A percentile compares a stretch with the other conserved stretches of the same genome.
Evolutionary conservation across 2,113 vertebrate species (phyloP).

Genomic region (Deroptyus accipitrinus): DNA sequence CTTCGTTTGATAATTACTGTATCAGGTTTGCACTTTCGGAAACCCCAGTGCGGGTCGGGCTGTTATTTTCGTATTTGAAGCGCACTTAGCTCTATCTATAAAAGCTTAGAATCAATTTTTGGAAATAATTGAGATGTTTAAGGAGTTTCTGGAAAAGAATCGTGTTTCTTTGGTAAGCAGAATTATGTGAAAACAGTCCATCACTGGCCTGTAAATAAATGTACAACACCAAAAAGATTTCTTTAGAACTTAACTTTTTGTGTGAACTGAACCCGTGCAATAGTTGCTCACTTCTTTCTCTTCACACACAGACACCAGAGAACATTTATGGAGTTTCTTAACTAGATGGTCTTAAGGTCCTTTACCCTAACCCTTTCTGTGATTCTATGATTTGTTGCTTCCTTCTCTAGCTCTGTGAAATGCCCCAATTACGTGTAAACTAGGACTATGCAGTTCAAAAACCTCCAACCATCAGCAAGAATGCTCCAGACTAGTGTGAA

Average conservation of each 20-base stretch:
- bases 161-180: background rate
- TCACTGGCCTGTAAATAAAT: background rate
- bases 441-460: background rate
- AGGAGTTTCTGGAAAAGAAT: background rate
- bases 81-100: fast-evolving
- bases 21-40: background rate
- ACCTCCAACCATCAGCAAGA: background rate
- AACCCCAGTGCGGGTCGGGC: background rate
- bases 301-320: background rate
- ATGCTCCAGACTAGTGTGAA: background rate
- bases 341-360: background rate
- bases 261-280: background rate
- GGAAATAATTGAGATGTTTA: background rate
- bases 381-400: background rate
- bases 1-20: background rate
- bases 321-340: background rate
- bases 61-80: background rate
- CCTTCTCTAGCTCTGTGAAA: background rate
- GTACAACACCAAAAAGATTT: background rate
- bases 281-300: background rate
- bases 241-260: background rate
- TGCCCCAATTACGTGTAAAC: background rate
- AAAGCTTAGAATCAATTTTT: background rate
- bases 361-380: background rate
- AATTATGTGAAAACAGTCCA: background rate